phyloP scores from a whole-genome alignment of 1,140 invertebrate species.

The Cepaea nemoralis region DNA sequence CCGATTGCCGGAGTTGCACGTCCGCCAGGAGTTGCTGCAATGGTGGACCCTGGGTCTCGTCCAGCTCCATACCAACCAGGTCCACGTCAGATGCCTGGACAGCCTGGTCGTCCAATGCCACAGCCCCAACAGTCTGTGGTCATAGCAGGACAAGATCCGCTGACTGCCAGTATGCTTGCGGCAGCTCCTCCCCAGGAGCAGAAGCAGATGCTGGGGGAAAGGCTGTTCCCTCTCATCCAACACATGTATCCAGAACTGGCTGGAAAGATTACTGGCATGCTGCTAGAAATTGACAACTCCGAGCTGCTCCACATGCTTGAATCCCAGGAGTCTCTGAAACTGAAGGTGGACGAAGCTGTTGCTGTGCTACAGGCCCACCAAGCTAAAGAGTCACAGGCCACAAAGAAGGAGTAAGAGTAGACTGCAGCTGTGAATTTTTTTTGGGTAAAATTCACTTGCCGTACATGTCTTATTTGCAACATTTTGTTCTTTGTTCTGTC shows the following conservation, averaged over 20 bases:
- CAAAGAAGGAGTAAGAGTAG: background rate
- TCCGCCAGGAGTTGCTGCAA: conserved; percentile 12
- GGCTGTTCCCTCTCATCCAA: conserved; percentile 95
- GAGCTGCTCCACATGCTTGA: conserved; percentile 99
- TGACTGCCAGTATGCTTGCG: conserved; percentile 96
- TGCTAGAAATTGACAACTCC: conserved; percentile 99
- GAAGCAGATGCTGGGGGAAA: conserved; percentile 98
- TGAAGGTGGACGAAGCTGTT: conserved; percentile 97
- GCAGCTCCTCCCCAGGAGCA: conserved; percentile 94
- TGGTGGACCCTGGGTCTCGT: conserved; percentile 31
- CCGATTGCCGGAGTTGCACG: conserved; percentile 41
- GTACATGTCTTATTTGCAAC: too few species aligned
- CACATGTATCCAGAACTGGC: conserved; percentile 92
- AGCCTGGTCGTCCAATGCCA: conserved; percentile 21
- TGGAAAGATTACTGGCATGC: conserved; percentile 99
- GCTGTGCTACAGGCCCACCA: conserved; percentile 97
- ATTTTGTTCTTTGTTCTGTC: too few species aligned
- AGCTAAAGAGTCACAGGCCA: conserved; percentile 79
- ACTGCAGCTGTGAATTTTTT: too few species aligned
- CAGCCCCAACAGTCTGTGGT: conserved; percentile 73
- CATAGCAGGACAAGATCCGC: conserved; percentile 92
- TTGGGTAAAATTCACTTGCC: too few species aligned
- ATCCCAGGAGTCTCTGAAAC: conserved; percentile 93
- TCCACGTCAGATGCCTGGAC: conserved; percentile 22
- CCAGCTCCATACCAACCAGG: conserved; percentile 6